Base-by-base conservation (phyloP, 2,113 vertebrate genomes). In the Grallaria varia region DNA sequence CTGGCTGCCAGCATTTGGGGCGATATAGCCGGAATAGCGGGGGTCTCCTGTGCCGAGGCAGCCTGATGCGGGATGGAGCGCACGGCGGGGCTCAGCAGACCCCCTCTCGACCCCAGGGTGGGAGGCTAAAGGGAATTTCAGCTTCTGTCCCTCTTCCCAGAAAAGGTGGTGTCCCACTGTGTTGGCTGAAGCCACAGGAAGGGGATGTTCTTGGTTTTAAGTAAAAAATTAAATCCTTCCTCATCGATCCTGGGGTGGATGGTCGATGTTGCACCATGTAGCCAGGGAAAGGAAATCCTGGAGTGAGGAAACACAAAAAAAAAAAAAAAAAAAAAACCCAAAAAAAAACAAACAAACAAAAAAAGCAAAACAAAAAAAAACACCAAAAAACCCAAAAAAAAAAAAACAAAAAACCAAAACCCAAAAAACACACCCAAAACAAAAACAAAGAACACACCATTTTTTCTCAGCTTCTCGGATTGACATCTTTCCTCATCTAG, bases 1-100 rank as follows among this genome's bases (percentile, higher is more conserved):
- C 25, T 12, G 55, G 60, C n/a, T 75, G 39, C 92, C 88, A 89
- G 75, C 82, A 9, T 79, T 93, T 87, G 71, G 25, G 85, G 85
- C 42, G 40, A 2, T 19, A 55, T 5, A 40, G 68, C 30, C 49
- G 13, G 62, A 72, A 31, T 52, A 23, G 3, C 33, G 6, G 12
- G 15, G 22, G 3, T 8, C 49, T 63, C 33, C 44, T 27, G 12
- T 18, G 37, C 55, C 37, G 27, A 20, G 37, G 13, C 19, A 7
- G 47, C 33, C 9, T 31, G 27, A 18, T 33, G 18, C 5, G 5
- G 20, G 31, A 71, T 16, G 2, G 23, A 71, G 45, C 18, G 28
- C 64, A 1, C 2, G 10, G 7, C 23, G 30, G 39, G 24, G 18
- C 39, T 56, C 7, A 12, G 21, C 12, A 24, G 14, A n/a, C 15